A percentile compares a stretch with the other conserved stretches of the same genome.
These are phyloP conservation scores for Volucella inanis DNA, from an alignment of 2,888 invertebrate genomes.

Conservation along the genomic window DNA sequence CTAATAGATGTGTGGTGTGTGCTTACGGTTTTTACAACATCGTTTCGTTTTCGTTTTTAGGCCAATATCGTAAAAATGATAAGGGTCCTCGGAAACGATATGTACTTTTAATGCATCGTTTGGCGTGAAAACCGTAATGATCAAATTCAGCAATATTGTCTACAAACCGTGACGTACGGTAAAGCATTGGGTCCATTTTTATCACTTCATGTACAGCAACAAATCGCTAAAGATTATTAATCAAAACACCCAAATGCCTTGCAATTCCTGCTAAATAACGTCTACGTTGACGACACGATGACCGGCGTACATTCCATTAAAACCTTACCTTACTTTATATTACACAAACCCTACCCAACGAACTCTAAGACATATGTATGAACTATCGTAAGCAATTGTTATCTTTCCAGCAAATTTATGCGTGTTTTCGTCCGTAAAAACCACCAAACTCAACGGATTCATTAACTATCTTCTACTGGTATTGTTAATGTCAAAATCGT, in stretches of 20 bases:
- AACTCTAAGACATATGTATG: no score
- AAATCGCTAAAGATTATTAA: slow-evolving; percentile 49
- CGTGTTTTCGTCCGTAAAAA: no score
- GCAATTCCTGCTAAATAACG: slow-evolving; percentile 52
- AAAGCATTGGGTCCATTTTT: slow-evolving; percentile 55
- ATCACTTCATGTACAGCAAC: slow-evolving; percentile 51
- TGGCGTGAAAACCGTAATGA: slow-evolving; percentile 46
- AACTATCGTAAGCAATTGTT: no score
- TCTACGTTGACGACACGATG: slow-evolving; percentile 68
- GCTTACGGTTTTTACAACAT: slow-evolving; percentile 51
- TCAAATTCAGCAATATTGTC: slow-evolving; percentile 20
- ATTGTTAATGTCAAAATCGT: no score
- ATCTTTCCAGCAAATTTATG: no score
- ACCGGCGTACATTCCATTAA: slow-evolving; percentile 26
- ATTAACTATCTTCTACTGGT: no score
- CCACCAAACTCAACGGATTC: no score
- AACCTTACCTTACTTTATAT: not conserved
- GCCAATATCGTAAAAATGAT: slow-evolving; percentile 59
- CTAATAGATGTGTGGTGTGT: slow-evolving; percentile 58
- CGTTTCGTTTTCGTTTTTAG: slow-evolving; percentile 45
- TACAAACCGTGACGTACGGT: slow-evolving; percentile 17
- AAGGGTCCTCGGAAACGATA: slow-evolving; percentile 48
- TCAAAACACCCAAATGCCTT: slow-evolving; percentile 42
- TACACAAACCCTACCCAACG: no score
- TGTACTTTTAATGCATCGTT: slow-evolving; percentile 58